Conservation (phyloP, 2,113 vertebrate genomes). For the Xiphophorus hellerii region DNA sequence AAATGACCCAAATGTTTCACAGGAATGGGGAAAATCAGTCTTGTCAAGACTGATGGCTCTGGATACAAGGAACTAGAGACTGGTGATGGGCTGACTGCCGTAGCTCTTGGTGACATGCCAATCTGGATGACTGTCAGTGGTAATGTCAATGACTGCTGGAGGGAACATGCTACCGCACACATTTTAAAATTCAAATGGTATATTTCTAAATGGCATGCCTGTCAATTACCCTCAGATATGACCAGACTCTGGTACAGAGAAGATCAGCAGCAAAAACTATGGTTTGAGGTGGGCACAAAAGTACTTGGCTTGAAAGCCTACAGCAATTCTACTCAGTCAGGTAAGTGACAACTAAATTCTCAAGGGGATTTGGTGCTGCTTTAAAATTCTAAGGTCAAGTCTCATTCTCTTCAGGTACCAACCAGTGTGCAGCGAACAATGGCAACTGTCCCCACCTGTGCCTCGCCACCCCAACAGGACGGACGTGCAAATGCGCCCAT, state of each 20-base stretch:
- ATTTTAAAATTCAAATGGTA: not conserved
- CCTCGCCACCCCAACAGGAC: constrained; percentile 82
- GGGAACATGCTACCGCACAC: no score
- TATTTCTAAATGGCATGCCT: not conserved
- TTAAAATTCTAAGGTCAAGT: not conserved
- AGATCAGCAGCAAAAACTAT: constrained; percentile 72
- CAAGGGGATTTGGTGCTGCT: not conserved
- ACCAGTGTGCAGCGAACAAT: constrained; percentile 80
- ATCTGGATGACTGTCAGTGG: constrained; percentile 86
- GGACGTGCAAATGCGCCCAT: constrained; percentile 81
- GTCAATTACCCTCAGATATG: constrained; percentile 68
- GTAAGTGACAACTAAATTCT: constrained; percentile 63
- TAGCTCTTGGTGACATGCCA: constrained; percentile 76
- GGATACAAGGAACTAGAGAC: constrained; percentile 76
- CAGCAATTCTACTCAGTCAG: constrained; percentile 81
- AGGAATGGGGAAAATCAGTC: constrained; percentile 82
- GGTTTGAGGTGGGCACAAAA: constrained; percentile 83
- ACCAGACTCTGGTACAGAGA: constrained; percentile 86
- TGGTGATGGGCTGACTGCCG: constrained; percentile 73
- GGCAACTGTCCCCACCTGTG: constrained; percentile 90
- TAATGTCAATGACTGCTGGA: constrained; percentile 43
- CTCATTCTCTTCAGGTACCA: constrained; percentile 75
- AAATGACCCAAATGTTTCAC: not conserved
- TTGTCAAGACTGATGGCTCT: constrained; percentile 82
- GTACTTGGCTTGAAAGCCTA: constrained; percentile 85